These are phyloP conservation scores for Chelonoidis abingdonii DNA, from an alignment of 2,113 vertebrate species.

Conservation along the genomic window DNA sequence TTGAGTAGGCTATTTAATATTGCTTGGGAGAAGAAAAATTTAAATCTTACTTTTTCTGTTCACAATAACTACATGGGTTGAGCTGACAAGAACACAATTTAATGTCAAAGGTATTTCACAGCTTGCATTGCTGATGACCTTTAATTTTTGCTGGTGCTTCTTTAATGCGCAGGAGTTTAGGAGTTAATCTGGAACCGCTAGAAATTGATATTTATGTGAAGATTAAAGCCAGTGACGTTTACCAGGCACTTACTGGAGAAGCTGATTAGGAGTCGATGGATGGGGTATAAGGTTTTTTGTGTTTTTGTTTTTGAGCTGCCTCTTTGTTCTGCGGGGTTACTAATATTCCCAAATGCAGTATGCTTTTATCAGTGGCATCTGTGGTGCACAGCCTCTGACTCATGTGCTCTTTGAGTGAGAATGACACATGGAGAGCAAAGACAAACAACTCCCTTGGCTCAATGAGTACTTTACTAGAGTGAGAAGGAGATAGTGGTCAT, in stretches of 20 bases:
- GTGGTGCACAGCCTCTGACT: conserved; percentile 27
- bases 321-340: conserved; percentile 34
- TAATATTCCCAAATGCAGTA: conserved; percentile 12
- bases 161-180: fast-evolving
- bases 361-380: conserved; percentile 44
- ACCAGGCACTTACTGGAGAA: background rate
- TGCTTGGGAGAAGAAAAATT: fast-evolving
- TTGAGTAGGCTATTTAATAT: fast-evolving
- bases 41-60: background rate
- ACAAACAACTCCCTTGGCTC: conserved; percentile 19
- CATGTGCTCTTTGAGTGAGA: conserved; percentile 38
- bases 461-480: background rate
- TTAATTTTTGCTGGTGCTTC: fast-evolving
- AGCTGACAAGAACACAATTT: fast-evolving
- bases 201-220: background rate
- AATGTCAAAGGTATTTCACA: fast-evolving
- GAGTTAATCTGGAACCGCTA: background rate
- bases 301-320: background rate
- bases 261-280: background rate
- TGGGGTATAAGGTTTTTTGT: background rate
- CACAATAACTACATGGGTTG: background rate
- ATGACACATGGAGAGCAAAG: conserved; percentile 44
- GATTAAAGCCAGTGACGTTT: conserved; percentile 24
- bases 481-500: background rate
- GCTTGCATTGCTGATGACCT: background rate